Base-by-base conservation (phyloP, 2,797 vertebrate genomes). In the Saxicola maurus region DNA sequence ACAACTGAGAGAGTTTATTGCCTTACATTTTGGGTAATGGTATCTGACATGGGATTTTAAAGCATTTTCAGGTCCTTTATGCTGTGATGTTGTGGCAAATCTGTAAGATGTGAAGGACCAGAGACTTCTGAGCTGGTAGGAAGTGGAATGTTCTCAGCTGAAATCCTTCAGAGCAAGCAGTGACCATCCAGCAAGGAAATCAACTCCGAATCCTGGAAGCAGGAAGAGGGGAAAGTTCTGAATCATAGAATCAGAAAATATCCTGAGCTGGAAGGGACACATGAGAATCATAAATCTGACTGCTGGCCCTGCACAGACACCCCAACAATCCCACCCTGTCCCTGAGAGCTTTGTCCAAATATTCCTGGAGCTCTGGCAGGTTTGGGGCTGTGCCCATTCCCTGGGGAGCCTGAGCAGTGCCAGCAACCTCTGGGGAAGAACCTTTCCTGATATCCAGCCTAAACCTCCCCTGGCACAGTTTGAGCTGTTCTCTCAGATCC, bases 381-480 rank as follows among this genome's bases (percentile, higher is more conserved):
- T 2, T 73, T 0, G 0, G 68, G 19, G 42, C 55, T 0, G 5
- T 30, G 55, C 0, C 21, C 55, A 33, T 35, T 55, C 35, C 55
- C 35, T 80, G 68, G 30, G 30, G 33, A 66, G 27, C 68, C 53
- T 80, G 46, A 2, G 17, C 84, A 61, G n/a, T 31, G 55, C 61
- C n/a, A 9, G 2, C 37, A 67, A 18, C 42, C 35, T 43, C 68
- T 55, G 31, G 37, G n/a, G 8, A 8, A 31, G 23, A 30, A 18
- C 27, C 7, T 49, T 38, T 2, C 35, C n/a, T 55, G 2, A 13
- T 2, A 8, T 8, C 49, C 28, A 43, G 5, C 37, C 37, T 31
- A 18, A 67, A 4, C 8, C 11, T 15, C 1, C 3, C 5, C 9
- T 43, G 55, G 0, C 17, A 28, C 18, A 37, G 56, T 11, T 43